Evolutionary conservation across 2,888 invertebrate genomes (phyloP), one percentile per base, ranked within the genome.

Genomic region (Rhabditoides inermis): DNA sequence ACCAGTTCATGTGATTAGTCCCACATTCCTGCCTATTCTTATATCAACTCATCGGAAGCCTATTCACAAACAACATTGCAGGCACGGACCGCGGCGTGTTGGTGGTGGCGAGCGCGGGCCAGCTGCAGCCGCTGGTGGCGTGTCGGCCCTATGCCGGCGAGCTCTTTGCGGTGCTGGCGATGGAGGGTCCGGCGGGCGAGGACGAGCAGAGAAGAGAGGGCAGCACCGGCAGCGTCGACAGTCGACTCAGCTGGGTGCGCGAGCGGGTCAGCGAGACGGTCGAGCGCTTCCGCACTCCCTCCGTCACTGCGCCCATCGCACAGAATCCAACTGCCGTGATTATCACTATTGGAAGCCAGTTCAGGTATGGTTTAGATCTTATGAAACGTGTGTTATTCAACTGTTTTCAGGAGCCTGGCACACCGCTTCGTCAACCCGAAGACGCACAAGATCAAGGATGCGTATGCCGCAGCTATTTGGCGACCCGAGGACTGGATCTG

Each of bases 101-200:
- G n/a, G n/a, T n/a, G n/a, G n/a, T n/a, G n/a, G n/a, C n/a, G n/a
- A n/a, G n/a, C n/a, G n/a, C n/a, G 30, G 53, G 60, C 40, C 58
- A 63, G 63, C 55, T 66, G 2, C 67, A 67, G 58, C 67, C 67
- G 0, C 49, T 67, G 2, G 54, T 56, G 10, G 67, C 67, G 1
- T 67, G 61, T 36, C 61, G 67, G 32, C 67, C 67, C 1, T 67
- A 55, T 46, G 57, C 55, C 22, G 48, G 53, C 2, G 60, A 59
- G 15, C 40, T 64, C 45, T 47, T 55, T 5, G 52, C 59, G 2
- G 49, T 64, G 10, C 55, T 55, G 25, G 55, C 61, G n/a, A 52
- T 64, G 6, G 60, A 61, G 49, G 55, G 54, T 28, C 52, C 53
- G n/a, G 35, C 55, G 1, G 42, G 59, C 20, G 58, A 61, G 7